Percentiles rank a stretch among this genome's conserved stretches.
Conservation (phyloP, 1,140 invertebrate species). For the Trichonephila inaurata region DNA sequence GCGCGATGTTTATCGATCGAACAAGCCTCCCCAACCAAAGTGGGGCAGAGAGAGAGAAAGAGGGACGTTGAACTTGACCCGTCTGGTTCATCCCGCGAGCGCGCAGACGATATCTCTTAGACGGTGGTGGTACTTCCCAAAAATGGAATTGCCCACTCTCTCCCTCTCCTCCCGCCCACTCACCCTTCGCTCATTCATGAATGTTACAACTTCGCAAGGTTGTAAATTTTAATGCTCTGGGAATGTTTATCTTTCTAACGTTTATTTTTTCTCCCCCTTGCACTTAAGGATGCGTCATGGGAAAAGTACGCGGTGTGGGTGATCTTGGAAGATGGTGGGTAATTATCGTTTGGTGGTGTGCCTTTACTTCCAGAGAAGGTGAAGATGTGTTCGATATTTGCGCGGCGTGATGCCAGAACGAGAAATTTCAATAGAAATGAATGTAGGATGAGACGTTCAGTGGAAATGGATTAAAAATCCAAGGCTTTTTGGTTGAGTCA, state of each 20-base stretch:
- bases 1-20: neutral
- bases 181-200: slow-evolving; percentile 14
- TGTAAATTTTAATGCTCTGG: neutral
- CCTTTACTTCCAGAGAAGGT: neutral
- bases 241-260: neutral
- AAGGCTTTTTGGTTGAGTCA: neutral
- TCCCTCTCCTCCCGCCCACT: neutral
- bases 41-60: neutral
- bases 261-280: neutral
- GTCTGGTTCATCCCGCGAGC: neutral
- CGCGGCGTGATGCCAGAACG: neutral
- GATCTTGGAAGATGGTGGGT: neutral
- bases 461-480: neutral
- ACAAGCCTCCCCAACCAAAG: neutral
- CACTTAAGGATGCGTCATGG: neutral
- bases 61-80: slow-evolving; percentile 15
- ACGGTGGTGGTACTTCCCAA: slow-evolving; percentile 20
- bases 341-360: neutral
- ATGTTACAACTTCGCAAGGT: neutral
- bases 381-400: neutral
- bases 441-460: neutral
- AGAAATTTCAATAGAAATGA: neutral
- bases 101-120: neutral
- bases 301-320: neutral
- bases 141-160: slow-evolving; percentile 19